These are phyloP conservation scores for Lordiphosa collinella DNA, from an alignment of 1,140 invertebrate genomes.

Conservation along the genomic window DNA sequence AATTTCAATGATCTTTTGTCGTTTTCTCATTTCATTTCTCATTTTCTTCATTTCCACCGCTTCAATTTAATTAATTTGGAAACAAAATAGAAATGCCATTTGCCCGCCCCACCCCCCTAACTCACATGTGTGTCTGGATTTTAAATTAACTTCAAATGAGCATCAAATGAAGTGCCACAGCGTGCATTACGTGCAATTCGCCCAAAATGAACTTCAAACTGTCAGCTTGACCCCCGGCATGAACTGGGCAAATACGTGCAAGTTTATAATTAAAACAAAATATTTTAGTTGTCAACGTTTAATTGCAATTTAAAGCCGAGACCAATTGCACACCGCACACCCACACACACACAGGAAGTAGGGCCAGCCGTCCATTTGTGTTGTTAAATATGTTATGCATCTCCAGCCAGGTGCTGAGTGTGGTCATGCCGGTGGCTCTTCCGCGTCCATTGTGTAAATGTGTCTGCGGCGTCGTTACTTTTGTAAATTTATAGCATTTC, in stretches of 20 bases:
- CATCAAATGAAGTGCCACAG: slow-evolving; percentile 47
- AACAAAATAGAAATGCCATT: slow-evolving; percentile 22
- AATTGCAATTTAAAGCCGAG: slow-evolving; percentile 37
- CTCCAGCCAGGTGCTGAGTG: neutral
- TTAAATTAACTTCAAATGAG: slow-evolving; percentile 53
- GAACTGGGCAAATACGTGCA: neutral
- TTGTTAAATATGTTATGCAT: slow-evolving; percentile 14
- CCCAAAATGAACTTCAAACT: slow-evolving; percentile 31
- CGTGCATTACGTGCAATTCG: slow-evolving; percentile 4
- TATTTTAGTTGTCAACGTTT: slow-evolving; percentile 49
- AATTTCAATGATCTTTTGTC: too few species aligned
- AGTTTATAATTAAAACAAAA: slow-evolving; percentile 63
- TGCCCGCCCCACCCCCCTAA: neutral
- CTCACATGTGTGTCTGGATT: slow-evolving; percentile 2
- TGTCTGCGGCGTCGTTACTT: slow-evolving; percentile 29
- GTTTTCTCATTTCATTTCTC: too few species aligned
- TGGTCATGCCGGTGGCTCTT: neutral
- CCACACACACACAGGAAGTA: neutral
- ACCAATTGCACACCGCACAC: neutral
- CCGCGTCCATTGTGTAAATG: slow-evolving; percentile 17
- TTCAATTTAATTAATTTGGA: slow-evolving; percentile 40
- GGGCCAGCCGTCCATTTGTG: neutral
- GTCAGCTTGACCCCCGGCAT: slow-evolving; percentile 15
- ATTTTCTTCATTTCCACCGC: slow-evolving; percentile 3
- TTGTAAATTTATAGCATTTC: slow-evolving; percentile 34